Percentiles rank a stretch among this genome's conserved stretches.
These are phyloP conservation scores for Mycalesis mineus DNA, from an alignment of 2,888 invertebrate species.

Conservation along the genomic window DNA sequence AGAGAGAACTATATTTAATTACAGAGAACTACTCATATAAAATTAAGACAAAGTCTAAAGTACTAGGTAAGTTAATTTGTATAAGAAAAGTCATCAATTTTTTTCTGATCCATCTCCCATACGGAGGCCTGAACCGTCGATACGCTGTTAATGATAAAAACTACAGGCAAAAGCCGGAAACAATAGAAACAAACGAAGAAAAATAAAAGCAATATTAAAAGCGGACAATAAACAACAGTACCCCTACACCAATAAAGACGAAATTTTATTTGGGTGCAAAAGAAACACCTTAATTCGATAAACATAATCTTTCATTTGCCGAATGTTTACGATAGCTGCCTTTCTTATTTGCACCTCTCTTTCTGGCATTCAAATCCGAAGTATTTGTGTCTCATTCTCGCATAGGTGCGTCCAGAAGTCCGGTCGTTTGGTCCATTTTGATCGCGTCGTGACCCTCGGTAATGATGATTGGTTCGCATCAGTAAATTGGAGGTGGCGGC, in stretches of 20 bases:
- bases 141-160: no score
- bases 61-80: no score
- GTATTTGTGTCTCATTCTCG: constrained; percentile 39
- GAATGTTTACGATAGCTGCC: constrained; percentile 60
- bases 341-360: constrained; percentile 38
- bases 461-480: constrained; percentile 72
- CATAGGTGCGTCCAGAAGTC: constrained; percentile 50
- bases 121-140: no score
- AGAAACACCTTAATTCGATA: constrained; percentile 71
- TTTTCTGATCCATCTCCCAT: no score
- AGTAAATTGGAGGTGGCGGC: constrained; percentile 63
- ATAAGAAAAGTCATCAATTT: no score
- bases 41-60: no score
- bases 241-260: constrained; percentile 55
- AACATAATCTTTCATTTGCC: constrained; percentile 76
- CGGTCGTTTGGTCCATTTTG: constrained; percentile 45
- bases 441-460: constrained; percentile 40
- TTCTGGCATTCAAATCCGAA: constrained; percentile 25
- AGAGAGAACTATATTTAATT: no score
- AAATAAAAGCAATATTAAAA: constrained; percentile 31
- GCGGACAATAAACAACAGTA: constrained; percentile 50
- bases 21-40: no score
- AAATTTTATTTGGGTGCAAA: constrained; percentile 60
- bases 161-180: not conserved
- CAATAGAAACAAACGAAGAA: constrained; percentile 18